Evolutionary conservation across 2,797 vertebrate species (phyloP).

Genomic region (Alectoris magna): DNA sequence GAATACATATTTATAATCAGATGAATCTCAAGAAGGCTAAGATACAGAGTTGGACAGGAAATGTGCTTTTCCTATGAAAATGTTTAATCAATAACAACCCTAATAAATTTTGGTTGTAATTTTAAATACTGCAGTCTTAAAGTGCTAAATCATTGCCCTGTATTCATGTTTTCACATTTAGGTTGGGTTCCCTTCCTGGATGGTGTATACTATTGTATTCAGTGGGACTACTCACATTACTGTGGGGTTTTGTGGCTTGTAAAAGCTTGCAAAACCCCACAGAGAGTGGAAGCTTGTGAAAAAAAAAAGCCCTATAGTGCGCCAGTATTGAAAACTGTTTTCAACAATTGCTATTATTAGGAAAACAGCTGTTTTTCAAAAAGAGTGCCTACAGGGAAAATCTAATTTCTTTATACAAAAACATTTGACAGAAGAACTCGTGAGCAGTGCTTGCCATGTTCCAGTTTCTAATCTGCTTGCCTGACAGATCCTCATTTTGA

Average conservation of each 20-base stretch:
- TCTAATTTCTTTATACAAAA: background rate
- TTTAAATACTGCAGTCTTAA: background rate
- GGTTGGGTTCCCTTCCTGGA: background rate
- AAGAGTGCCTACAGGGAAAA: background rate
- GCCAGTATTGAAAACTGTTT: background rate
- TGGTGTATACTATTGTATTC: background rate
- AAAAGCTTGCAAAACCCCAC: background rate
- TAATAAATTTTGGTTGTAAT: background rate
- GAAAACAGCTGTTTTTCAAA: background rate
- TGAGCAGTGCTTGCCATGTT: rapidly evolving
- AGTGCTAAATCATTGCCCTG: background rate
- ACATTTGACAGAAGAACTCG: background rate
- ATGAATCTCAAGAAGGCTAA: background rate
- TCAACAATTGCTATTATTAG: background rate
- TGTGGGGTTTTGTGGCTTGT: background rate
- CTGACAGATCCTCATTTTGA: background rate
- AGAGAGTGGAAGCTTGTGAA: background rate
- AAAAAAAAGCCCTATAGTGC: background rate
- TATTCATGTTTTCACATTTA: background rate
- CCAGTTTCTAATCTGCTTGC: background rate
- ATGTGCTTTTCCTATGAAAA: background rate
- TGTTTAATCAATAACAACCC: background rate
- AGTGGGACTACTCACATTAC: background rate
- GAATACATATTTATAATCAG: background rate
- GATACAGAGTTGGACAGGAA: background rate